These are phyloP conservation scores for Nanger granti DNA, from an alignment of 2,113 vertebrate genomes.

Conservation along the genomic window DNA sequence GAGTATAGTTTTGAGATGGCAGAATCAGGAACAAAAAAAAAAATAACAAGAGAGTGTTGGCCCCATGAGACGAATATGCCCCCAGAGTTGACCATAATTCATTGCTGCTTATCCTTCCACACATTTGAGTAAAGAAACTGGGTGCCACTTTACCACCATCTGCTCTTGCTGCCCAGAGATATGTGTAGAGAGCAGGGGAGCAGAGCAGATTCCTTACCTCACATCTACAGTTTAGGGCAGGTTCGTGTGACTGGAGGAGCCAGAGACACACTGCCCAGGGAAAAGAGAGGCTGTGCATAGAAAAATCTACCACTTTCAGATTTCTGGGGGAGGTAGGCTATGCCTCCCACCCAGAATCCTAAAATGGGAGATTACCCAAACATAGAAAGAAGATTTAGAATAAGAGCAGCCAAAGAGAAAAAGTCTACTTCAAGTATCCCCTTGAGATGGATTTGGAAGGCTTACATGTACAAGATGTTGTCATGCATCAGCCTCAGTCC, in stretches of 20 bases:
- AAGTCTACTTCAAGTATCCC: neutral
- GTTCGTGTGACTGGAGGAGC: neutral
- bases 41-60: neutral
- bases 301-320: conserved; percentile 33
- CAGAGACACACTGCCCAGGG: neutral
- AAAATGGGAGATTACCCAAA: conserved; percentile 3
- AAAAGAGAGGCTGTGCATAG: neutral
- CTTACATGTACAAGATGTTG: neutral
- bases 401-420: neutral
- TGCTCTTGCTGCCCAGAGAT: neutral
- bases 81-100: neutral
- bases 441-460: neutral
- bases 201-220: neutral
- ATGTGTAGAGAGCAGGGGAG: neutral
- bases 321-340: neutral
- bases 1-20: neutral
- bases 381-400: conserved; percentile 16
- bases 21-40: neutral
- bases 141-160: neutral
- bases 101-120: neutral
- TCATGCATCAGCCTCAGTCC: neutral
- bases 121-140: neutral
- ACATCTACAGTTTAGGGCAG: neutral
- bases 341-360: conserved; percentile 6
- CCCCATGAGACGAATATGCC: neutral